Conservation (phyloP, 2,888 invertebrate genomes). For the Drosophila monieri region DNA sequence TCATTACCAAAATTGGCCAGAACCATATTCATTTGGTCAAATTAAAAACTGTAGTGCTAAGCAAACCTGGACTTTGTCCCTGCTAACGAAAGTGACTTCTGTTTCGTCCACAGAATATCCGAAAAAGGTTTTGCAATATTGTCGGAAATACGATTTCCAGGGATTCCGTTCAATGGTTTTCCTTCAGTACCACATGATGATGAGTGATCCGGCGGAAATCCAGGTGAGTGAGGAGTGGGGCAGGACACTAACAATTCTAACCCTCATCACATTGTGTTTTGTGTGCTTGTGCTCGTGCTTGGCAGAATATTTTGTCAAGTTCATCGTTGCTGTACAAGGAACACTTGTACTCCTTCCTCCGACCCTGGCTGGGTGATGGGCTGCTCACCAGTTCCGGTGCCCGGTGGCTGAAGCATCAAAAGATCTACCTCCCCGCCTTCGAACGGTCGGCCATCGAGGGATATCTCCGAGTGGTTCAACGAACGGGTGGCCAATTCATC, state of each 20-base stretch:
- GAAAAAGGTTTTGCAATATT: slow-evolving; percentile 77
- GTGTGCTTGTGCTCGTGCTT: not conserved
- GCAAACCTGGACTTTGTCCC: not conserved
- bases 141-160: slow-evolving; percentile 77
- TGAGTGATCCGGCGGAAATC: slow-evolving; percentile 80
- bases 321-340: slow-evolving; percentile 84
- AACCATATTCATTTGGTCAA: not conserved
- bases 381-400: slow-evolving; percentile 83
- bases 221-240: slow-evolving; percentile 61
- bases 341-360: slow-evolving; percentile 82
- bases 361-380: slow-evolving; percentile 85
- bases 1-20: not conserved
- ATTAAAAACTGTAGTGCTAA: slow-evolving; percentile 7
- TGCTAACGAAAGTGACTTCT: slow-evolving; percentile 11
- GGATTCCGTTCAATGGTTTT: slow-evolving; percentile 72
- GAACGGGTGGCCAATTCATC: slow-evolving; percentile 84
- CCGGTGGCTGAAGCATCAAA: slow-evolving; percentile 85
- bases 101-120: slow-evolving; percentile 67
- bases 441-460: slow-evolving; percentile 72
- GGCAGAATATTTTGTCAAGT: slow-evolving; percentile 81
- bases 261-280: slow-evolving; percentile 2
- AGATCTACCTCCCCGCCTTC: slow-evolving; percentile 85
- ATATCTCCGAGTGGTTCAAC: slow-evolving; percentile 82
- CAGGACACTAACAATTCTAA: not conserved
- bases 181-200: slow-evolving; percentile 74